Evolutionary conservation across 2,888 invertebrate species (phyloP).

Genomic region (Mylabris sibirica): DNA sequence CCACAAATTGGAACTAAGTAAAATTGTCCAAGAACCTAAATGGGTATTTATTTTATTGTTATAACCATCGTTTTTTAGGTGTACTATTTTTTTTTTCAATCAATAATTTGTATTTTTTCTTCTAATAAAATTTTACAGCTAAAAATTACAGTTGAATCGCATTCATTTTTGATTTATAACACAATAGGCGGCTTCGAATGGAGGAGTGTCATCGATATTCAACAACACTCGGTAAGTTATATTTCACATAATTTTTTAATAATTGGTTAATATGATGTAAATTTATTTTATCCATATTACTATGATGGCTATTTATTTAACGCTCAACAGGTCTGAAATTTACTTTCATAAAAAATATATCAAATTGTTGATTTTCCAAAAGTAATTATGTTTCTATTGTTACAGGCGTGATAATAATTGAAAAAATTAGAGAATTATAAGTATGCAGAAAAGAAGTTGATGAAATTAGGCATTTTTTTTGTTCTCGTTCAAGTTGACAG

Average conservation of each 20-base stretch:
- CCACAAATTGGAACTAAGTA: slow-evolving; percentile 21
- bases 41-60: slow-evolving; percentile 27
- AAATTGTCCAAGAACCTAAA: slow-evolving; percentile 30
- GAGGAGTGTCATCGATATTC: background rate
- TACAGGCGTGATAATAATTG: slow-evolving; percentile 3
- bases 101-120: background rate
- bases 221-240: background rate
- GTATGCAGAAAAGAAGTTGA: too few species aligned
- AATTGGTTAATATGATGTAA: slow-evolving; percentile 34
- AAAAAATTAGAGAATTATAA: too few species aligned
- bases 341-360: background rate
- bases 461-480: too few species aligned
- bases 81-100: background rate
- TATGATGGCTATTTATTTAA: slow-evolving; percentile 37
- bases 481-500: too few species aligned
- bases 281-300: slow-evolving; percentile 33
- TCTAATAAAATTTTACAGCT: slow-evolving; percentile 10
- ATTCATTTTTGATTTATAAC: background rate
- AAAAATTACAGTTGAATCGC: background rate
- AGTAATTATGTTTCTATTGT: slow-evolving; percentile 15
- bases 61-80: slow-evolving; percentile 8
- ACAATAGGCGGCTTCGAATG: background rate
- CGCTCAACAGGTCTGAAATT: slow-evolving; percentile 49
- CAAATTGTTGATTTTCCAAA: background rate
- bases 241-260: slow-evolving; percentile 7